These are phyloP conservation scores for Mythimna loreyi DNA, from an alignment of 2,888 invertebrate genomes.

Conservation along the genomic window DNA sequence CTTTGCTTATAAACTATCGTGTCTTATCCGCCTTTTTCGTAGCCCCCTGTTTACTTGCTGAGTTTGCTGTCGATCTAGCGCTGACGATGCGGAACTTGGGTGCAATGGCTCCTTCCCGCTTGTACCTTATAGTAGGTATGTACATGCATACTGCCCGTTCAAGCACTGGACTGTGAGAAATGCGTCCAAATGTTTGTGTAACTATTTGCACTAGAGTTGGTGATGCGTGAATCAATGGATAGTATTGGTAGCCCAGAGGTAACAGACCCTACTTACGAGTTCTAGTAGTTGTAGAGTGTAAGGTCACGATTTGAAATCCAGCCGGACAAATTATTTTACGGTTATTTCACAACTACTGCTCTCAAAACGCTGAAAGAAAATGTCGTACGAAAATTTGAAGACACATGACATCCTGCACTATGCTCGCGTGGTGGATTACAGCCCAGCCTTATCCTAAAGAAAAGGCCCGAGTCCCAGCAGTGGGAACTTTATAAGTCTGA, in stretches of 20 bases:
- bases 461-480: too few relatives aligned
- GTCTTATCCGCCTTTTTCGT: slow-evolving; percentile 23
- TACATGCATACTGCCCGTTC: slow-evolving; percentile 23
- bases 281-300: too few relatives aligned
- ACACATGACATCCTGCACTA: too few relatives aligned
- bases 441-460: too few relatives aligned
- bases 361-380: too few relatives aligned
- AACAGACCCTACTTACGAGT: too few relatives aligned
- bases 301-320: too few relatives aligned
- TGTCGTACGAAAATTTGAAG: too few relatives aligned
- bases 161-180: slow-evolving; percentile 34
- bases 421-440: too few relatives aligned
- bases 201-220: slow-evolving; percentile 26
- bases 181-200: slow-evolving; percentile 46
- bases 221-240: slow-evolving; percentile 14
- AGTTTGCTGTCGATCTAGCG: slow-evolving; percentile 55
- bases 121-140: slow-evolving; percentile 29
- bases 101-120: slow-evolving; percentile 53
- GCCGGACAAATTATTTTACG: too few relatives aligned
- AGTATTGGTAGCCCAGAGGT: neutral
- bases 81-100: slow-evolving; percentile 58
- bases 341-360: too few relatives aligned
- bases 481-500: too few relatives aligned
- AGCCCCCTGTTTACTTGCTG: slow-evolving; percentile 54
- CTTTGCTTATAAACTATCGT: neutral